Evolutionary conservation across 2,888 invertebrate genomes (phyloP), one percentile per base, ranked within the genome.

Genomic region (Trichopria drosophilae): DNA sequence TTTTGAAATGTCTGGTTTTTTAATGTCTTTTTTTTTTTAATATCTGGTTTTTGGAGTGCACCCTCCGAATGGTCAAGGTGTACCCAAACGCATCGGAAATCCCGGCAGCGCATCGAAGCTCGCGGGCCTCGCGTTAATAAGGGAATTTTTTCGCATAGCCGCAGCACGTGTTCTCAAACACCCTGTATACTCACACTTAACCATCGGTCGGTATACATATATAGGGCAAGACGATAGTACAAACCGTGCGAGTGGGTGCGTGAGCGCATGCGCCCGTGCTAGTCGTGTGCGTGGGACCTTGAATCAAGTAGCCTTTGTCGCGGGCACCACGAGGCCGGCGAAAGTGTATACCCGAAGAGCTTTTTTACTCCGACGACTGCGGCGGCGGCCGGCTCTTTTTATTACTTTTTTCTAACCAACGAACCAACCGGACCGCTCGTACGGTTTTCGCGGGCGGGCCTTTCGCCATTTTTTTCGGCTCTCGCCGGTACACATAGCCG

Each of bases 221-320:
- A 20, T 18, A 12, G 31, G 16, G 29, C 40, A 12, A 23, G 40
- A 16, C 29, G 19, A 35, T 24, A 23, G 28, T 29, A 31, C 10
- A 16, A 16, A 16, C 31, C 9, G 35, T 15, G 35, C 12, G 35
- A 18, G 35, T 35, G 20, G 19, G 32, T 13, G 19, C 1, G 26
- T 24, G 16, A 20, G 41, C 39, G 39, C 48, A 47, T 55, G 52
- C 58, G 60, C 52, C 49, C 58, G 59, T 40, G 52, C 58, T 58
- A 57, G 52, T 57, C 53, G 57, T 55, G 52, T 49, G 58, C 55
- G 60, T 59, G 72, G 69, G 73, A 73, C 74, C 75, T 73, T 74
- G 75, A 74, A 73, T 73, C 75, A 67, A 67, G 68, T 72, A 71
- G 74, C 73, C 72, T 75, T 75, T 72, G 73, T 74, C 73, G 72